A percentile compares a stretch with the other conserved stretches of the same genome.
phyloP scores from a whole-genome alignment of 2,113 vertebrate genomes.

The Paraplagusia blochii region DNA sequence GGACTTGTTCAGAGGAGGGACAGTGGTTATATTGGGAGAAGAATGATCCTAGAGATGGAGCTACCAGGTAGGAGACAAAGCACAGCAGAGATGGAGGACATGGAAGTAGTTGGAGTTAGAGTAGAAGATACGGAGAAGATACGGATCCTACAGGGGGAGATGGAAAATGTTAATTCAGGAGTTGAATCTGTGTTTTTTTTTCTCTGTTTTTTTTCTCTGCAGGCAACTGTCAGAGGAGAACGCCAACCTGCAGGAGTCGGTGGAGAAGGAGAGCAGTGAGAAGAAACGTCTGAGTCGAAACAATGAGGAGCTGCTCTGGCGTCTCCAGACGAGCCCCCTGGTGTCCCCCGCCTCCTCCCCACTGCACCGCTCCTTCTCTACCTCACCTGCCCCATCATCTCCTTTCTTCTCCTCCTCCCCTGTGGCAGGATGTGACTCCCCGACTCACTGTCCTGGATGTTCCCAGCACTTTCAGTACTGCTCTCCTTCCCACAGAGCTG shows the following conservation, averaged over 20 bases:
- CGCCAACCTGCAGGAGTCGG: constrained; percentile 89
- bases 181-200: no score
- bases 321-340: constrained; percentile 92
- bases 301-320: constrained; percentile 97
- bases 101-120: no score
- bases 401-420: constrained; percentile 79
- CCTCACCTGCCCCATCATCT: constrained; percentile 83
- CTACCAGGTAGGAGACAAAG: no score
- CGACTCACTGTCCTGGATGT: constrained; percentile 81
- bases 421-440: constrained; percentile 64
- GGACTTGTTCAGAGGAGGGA: no score
- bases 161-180: no score
- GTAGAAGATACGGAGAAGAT: no score
- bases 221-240: constrained; percentile 96
- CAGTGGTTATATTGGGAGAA: no score
- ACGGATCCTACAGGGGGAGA: no score
- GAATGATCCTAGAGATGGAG: no score
- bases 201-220: constrained; percentile 19
- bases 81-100: no score
- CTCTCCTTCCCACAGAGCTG: constrained; percentile 69
- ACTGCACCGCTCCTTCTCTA: constrained; percentile 82
- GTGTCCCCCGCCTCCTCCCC: constrained; percentile 83
- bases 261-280: constrained; percentile 92
- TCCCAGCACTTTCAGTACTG: constrained; percentile 80
- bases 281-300: constrained; percentile 94